A percentile compares a stretch with the other conserved stretches of the same genome.
These are phyloP conservation scores for Nematostella vectensis DNA, from an alignment of 92 coral and sea anemone species.

Conservation along the genomic window DNA sequence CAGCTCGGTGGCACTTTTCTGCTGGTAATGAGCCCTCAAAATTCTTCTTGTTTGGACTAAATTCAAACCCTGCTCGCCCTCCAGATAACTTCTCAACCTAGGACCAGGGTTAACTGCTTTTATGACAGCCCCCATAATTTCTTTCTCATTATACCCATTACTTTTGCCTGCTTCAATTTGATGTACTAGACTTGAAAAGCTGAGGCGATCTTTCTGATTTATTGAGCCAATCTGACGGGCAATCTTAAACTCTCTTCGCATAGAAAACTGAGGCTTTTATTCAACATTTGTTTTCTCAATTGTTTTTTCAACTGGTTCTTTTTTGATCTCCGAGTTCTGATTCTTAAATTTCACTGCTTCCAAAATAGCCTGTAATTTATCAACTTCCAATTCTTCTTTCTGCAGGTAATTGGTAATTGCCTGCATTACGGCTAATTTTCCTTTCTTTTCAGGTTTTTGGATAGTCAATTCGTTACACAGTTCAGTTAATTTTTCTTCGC, in stretches of 20 bases:
- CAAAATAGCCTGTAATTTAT: neutral
- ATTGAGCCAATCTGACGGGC: slow-evolving; percentile 35
- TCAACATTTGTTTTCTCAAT: neutral
- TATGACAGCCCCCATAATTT: slow-evolving; percentile 26
- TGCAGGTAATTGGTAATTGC: slow-evolving; percentile 10
- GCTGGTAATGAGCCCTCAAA: slow-evolving; percentile 30
- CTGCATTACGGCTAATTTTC: slow-evolving; percentile 8
- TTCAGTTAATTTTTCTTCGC: slow-evolving; percentile 14
- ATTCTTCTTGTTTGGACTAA: slow-evolving; percentile 15
- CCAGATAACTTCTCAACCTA: slow-evolving; percentile 25
- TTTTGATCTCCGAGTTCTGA: neutral
- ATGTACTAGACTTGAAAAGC: slow-evolving; percentile 44
- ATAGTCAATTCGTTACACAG: slow-evolving; percentile 9
- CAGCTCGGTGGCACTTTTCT: slow-evolving; percentile 26
- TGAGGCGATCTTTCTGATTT: slow-evolving; percentile 43
- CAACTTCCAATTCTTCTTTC: slow-evolving; percentile 9
- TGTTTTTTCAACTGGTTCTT: neutral
- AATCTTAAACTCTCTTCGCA: slow-evolving; percentile 30
- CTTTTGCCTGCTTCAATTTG: slow-evolving; percentile 37
- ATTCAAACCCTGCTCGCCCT: slow-evolving; percentile 9
- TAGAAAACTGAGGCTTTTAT: neutral
- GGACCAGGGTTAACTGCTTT: slow-evolving; percentile 25
- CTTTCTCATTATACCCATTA: slow-evolving; percentile 26
- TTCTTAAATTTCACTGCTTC: neutral
- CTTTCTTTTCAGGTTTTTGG: slow-evolving; percentile 1